Conservation (phyloP, 2,113 vertebrate genomes). For the Laterallus jamaicensis region DNA sequence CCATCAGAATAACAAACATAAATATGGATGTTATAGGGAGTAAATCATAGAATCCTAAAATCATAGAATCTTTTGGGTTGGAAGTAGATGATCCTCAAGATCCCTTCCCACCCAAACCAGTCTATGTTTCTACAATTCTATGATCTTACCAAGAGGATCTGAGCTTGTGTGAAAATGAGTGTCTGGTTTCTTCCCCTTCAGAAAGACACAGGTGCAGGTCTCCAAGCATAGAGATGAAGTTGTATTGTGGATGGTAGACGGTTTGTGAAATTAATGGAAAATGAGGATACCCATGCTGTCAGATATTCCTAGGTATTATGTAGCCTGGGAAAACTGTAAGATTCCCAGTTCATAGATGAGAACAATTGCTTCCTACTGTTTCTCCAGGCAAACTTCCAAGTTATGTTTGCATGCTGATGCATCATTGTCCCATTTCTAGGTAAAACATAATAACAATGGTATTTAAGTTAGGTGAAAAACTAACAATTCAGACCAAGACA, state of each 20-base stretch:
- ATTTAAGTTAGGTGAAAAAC: not conserved
- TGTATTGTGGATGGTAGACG: not conserved
- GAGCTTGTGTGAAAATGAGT: not conserved
- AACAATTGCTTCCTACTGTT: not conserved
- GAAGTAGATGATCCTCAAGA: too few relatives aligned
- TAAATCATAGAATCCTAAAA: not conserved
- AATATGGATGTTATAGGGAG: not conserved
- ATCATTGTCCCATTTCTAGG: not conserved
- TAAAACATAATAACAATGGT: not conserved
- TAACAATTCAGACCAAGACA: not conserved
- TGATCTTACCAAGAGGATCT: not conserved
- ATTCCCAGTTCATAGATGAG: not conserved
- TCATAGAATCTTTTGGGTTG: too few relatives aligned
- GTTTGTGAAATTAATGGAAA: not conserved
- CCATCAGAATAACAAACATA: not conserved
- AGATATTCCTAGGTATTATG: not conserved
- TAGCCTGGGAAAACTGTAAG: not conserved
- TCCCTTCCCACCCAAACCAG: too few relatives aligned
- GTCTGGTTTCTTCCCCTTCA: not conserved
- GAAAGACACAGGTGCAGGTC: not conserved
- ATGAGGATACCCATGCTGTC: not conserved
- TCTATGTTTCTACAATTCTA: too few relatives aligned
- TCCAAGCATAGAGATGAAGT: not conserved
- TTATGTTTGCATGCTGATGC: not conserved
- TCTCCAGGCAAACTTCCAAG: not conserved